Conservation (phyloP, 2,113 vertebrate genomes). For the Chauna torquata region DNA sequence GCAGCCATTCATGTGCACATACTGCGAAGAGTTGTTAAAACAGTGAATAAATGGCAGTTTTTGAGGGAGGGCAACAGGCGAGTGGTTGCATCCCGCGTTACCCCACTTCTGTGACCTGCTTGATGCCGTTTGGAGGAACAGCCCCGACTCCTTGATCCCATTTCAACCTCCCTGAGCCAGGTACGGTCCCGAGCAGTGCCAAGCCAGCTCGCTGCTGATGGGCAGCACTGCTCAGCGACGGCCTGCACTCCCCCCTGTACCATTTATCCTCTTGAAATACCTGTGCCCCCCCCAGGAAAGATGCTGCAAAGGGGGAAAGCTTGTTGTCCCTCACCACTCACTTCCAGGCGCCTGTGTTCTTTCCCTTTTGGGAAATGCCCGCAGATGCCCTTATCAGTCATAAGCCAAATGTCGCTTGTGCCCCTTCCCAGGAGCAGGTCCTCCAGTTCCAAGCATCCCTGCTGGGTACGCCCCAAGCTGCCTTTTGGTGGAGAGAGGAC, state of each 20-base stretch:
- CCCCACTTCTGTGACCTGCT: fast-evolving
- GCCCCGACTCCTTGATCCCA: not conserved
- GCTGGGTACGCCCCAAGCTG: fast-evolving
- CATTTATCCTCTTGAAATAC: not conserved
- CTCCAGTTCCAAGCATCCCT: not conserved
- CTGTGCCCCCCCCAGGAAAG: not conserved
- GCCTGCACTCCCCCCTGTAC: not conserved
- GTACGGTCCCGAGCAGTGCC: not conserved
- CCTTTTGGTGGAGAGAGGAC: not conserved
- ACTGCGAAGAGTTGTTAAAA: not conserved
- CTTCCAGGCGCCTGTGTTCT: not conserved
- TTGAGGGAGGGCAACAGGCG: not conserved
- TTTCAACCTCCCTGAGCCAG: not conserved
- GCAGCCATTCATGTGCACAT: fast-evolving
- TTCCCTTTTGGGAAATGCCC: not conserved
- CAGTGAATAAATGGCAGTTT: not conserved
- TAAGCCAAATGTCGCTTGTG: not conserved
- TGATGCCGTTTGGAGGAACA: fast-evolving
- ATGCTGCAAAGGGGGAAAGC: not conserved
- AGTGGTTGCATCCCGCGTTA: not conserved
- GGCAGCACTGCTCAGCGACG: not conserved
- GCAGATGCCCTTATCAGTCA: not conserved
- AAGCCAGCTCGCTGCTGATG: not conserved
- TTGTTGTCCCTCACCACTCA: not conserved
- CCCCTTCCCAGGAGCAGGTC: not conserved